phyloP scores from a whole-genome alignment of 2,888 invertebrate genomes.

The Hydrotaea cyrtoneurina region DNA sequence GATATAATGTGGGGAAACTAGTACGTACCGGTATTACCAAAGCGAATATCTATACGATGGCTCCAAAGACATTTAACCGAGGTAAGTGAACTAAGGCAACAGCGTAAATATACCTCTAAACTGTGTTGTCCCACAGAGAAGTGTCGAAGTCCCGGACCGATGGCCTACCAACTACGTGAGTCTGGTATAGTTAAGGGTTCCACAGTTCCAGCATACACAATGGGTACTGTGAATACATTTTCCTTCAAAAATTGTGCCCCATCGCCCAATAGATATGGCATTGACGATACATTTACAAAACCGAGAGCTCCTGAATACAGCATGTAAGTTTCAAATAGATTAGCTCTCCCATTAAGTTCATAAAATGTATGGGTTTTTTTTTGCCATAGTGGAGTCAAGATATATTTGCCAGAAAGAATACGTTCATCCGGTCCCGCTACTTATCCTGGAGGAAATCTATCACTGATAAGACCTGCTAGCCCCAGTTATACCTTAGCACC shows the following conservation, averaged over 20 bases:
- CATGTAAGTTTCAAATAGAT: constrained; percentile 68
- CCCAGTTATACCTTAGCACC: constrained; percentile 75
- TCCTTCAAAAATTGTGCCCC: constrained; percentile 65
- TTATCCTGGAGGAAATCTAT: constrained; percentile 74
- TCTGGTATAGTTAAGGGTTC: constrained; percentile 70
- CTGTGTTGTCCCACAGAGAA: constrained; percentile 45
- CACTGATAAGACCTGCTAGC: constrained; percentile 70
- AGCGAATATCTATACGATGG: constrained; percentile 82
- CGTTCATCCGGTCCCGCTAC: constrained; percentile 79
- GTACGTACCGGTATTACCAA: constrained; percentile 74
- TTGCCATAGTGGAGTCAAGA: constrained; percentile 65
- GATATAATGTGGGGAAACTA: constrained; percentile 70
- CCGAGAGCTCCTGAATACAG: constrained; percentile 67
- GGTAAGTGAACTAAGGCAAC: constrained; percentile 65
- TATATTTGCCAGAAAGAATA: constrained; percentile 42
- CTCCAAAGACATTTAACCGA: constrained; percentile 74
- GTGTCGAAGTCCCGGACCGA: constrained; percentile 75
- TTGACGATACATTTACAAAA: constrained; percentile 64
- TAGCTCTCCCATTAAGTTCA: no score
- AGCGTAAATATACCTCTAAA: neutral
- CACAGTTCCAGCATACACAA: constrained; percentile 75
- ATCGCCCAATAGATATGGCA: constrained; percentile 69
- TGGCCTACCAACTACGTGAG: constrained; percentile 74
- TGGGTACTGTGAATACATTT: constrained; percentile 76
- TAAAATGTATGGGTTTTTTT: neutral